Conservation (phyloP, 2,888 invertebrate species). For the Lasioglossum figueresi region DNA sequence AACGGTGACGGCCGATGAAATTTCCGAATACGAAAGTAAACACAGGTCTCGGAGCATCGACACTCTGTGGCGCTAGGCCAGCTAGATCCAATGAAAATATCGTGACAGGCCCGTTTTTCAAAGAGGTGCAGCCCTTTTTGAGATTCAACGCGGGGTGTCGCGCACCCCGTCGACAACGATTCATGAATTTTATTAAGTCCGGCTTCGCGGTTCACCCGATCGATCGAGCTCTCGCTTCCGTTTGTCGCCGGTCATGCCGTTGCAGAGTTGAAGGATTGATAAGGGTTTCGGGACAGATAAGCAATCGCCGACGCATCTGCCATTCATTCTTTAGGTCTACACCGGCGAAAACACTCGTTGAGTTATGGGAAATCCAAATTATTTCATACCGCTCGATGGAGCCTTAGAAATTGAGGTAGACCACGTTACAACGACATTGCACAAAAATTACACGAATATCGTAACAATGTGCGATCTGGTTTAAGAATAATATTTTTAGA, state of each 20-base stretch:
- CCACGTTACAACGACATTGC: not conserved
- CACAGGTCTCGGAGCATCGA: not conserved
- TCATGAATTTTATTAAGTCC: slow-evolving; percentile 5
- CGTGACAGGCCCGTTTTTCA: not conserved
- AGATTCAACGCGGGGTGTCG: not conserved
- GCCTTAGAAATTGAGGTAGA: not conserved
- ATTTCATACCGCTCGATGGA: not conserved
- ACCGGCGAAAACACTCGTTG: not conserved
- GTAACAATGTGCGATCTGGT: not conserved
- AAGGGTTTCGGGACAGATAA: slow-evolving; percentile 25
- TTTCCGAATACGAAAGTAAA: not conserved
- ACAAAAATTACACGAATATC: not conserved
- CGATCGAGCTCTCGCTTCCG: not conserved
- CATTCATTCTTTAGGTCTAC: slow-evolving; percentile 6
- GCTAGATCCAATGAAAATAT: not conserved
- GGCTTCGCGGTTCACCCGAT: not conserved
- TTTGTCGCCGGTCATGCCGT: not conserved
- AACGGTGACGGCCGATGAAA: not conserved
- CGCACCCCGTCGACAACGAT: not conserved
- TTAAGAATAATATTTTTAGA: not conserved
- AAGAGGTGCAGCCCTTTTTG: not conserved
- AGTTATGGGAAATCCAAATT: not conserved
- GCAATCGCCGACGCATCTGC: slow-evolving; percentile 8
- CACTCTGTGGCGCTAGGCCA: not conserved
- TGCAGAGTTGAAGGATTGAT: slow-evolving; percentile 29